A percentile compares a stretch with the other conserved stretches of the same genome.
These are phyloP conservation scores for Sitodiplosis mosellana DNA, from an alignment of 1,140 invertebrate genomes.

Conservation along the genomic window DNA sequence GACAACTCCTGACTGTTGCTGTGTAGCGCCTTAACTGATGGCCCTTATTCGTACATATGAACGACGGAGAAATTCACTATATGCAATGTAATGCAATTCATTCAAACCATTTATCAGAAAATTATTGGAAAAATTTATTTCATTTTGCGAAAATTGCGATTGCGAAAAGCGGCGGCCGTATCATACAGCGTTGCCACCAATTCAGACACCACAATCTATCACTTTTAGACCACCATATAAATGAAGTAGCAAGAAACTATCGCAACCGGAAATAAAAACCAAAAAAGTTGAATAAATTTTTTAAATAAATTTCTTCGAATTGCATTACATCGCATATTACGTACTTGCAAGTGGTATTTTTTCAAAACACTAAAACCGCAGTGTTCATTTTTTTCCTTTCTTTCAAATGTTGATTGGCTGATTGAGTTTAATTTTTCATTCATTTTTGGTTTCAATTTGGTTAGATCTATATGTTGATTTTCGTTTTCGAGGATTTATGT, in stretches of 20 bases:
- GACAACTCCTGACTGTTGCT: conserved; percentile 96
- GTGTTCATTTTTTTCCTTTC: background rate
- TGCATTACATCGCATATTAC: too few species aligned
- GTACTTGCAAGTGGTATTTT: too few species aligned
- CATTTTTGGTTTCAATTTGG: background rate
- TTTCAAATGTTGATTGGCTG: background rate
- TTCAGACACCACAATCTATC: background rate
- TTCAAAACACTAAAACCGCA: background rate
- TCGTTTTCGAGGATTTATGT: background rate
- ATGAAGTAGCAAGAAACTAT: background rate
- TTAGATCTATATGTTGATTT: background rate
- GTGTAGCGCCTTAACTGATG: conserved; percentile 94
- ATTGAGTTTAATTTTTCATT: background rate
- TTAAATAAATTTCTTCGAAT: too few species aligned
- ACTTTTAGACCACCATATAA: background rate
- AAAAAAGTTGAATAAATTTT: too few species aligned
- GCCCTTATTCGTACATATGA: conserved; percentile 46
- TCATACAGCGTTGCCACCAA: background rate
- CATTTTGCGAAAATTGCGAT: background rate
- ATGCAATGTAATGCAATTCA: conserved; percentile 18
- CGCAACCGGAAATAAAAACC: too few species aligned
- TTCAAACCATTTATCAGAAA: conserved; percentile 7
- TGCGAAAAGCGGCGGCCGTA: background rate
- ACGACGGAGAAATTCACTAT: conserved; percentile 21
- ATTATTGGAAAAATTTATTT: conserved; percentile 8